These are phyloP conservation scores for Lycia hirtaria DNA, from an alignment of 2,888 invertebrate genomes.

Conservation along the genomic window DNA sequence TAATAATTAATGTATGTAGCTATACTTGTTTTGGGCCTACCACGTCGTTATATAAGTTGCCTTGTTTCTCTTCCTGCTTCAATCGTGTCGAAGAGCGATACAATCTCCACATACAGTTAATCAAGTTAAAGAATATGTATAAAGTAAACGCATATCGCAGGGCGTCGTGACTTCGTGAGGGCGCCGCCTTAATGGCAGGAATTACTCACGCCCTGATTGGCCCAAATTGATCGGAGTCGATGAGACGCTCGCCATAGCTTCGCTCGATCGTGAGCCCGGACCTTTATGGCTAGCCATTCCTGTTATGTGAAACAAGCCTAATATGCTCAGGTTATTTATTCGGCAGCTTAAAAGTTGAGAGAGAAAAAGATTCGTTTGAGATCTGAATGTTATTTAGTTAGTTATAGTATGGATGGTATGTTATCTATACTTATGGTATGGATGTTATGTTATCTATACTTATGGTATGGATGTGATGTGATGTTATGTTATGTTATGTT, in stretches of 20 bases:
- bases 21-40: background rate
- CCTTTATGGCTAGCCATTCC: constrained; percentile 27
- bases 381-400: no score
- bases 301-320: constrained; percentile 29
- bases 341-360: constrained; percentile 3
- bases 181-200: constrained; percentile 31
- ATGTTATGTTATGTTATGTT: no score
- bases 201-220: constrained; percentile 48
- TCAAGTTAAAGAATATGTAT: constrained; percentile 25
- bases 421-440: no score
- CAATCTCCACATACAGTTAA: constrained; percentile 2
- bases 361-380: background rate
- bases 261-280: constrained; percentile 41
- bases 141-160: constrained; percentile 19
- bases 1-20: background rate
- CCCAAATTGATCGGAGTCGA: constrained; percentile 49
- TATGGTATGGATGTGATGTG: no score
- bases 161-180: constrained; percentile 27
- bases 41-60: background rate
- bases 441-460: no score
- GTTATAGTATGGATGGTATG: no score
- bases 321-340: constrained; percentile 10
- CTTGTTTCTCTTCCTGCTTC: background rate
- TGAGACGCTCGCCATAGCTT: constrained; percentile 40
- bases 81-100: background rate